Base-by-base conservation (phyloP, 2,113 vertebrate genomes). In the Rhinogobius similis region DNA sequence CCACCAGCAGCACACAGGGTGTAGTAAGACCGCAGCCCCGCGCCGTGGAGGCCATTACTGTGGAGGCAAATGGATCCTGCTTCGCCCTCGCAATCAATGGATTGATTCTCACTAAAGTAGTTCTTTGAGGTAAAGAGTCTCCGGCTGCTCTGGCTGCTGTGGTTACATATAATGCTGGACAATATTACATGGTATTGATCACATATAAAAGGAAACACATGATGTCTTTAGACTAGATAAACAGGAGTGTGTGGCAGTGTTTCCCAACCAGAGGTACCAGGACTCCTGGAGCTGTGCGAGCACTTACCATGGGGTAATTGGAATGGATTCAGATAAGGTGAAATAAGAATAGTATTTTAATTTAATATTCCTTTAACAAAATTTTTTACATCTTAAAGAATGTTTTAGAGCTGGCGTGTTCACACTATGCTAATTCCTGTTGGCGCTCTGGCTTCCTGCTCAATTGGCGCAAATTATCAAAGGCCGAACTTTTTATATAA, bases 31-130 rank as follows among this genome's bases (percentile, higher is more conserved):
- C 23, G n/a, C 59, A 59, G 75, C n/a, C 50, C 12, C 52, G 38
- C 56, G 56, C 68, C 55, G 1, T 9, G 27, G 41, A 41, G 67
- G 70, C 70, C 53, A 83, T 76, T 70, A 72, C 58, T 52, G 20
- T 8, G n/a, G 39, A 75, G 8, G 62, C 48, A 79, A 81, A 86
- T 68, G 48, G 43, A 56, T 69, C 50, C 55, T 56, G 41, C 66
- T 84, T 29, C 72, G 53, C 55, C 26, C 52, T 74, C 70, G 76
- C 18, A 0, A 72, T 73, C 76, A 70, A 66, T 58, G 72, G 43
- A 78, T 80, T 58, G 67, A 58, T 74, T 72, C 46, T 55, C 62
- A 70, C 69, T 29, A 1, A 26, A 65, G 16, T 50, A 36, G 55
- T 39, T 71, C 39, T 67, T 36, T 46, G 70, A 82, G 78, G 74